phyloP scores from a whole-genome alignment of 2,113 vertebrate species.

The Dermatemys mawii region DNA sequence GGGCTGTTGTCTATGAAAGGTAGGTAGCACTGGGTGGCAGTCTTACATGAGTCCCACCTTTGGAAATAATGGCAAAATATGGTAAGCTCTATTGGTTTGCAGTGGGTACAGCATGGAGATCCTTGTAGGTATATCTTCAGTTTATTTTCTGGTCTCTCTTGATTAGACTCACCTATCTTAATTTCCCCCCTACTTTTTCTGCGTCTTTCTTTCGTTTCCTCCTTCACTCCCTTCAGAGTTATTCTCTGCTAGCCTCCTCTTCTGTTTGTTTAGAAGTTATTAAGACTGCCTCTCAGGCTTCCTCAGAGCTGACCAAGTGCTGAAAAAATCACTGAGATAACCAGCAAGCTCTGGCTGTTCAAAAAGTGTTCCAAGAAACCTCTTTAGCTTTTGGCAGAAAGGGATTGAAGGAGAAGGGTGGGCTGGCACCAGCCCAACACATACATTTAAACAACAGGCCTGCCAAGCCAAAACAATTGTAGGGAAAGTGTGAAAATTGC shows the following conservation, averaged over 20 bases:
- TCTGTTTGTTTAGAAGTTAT: background rate
- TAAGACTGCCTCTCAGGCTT: background rate
- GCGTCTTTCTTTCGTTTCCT: background rate
- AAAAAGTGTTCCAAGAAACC: background rate
- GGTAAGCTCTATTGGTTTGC: background rate
- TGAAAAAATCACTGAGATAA: constrained; percentile 12
- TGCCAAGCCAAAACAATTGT: background rate
- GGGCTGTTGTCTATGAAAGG: background rate
- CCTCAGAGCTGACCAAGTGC: background rate
- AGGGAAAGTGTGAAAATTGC: background rate
- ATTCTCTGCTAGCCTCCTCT: background rate
- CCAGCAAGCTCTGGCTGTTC: constrained; percentile 10
- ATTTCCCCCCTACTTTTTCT: background rate
- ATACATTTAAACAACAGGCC: background rate
- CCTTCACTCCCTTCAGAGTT: background rate
- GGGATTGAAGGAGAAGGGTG: background rate
- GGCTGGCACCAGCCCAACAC: background rate
- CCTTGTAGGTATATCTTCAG: background rate
- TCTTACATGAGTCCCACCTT: background rate
- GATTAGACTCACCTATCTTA: background rate
- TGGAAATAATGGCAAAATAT: background rate
- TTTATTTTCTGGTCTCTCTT: background rate
- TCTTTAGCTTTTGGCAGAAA: constrained; percentile 5
- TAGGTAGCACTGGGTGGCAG: constrained; percentile 34
- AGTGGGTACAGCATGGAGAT: background rate